These are phyloP conservation scores for Hirtodrosophila duncani DNA, from an alignment of 2,888 invertebrate genomes.

Conservation along the genomic window DNA sequence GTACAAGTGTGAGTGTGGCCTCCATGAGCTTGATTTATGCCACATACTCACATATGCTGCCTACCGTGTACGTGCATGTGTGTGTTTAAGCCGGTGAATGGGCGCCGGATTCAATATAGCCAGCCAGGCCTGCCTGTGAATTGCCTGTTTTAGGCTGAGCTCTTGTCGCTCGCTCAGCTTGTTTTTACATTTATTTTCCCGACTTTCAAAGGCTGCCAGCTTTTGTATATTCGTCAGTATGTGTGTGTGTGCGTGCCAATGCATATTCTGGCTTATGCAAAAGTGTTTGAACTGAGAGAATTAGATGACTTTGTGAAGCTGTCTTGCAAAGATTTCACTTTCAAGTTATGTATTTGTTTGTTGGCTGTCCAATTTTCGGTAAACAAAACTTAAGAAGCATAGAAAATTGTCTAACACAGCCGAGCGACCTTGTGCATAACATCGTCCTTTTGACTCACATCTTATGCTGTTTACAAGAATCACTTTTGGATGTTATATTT, in stretches of 20 bases:
- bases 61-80: constrained; percentile 25
- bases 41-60: constrained; percentile 44
- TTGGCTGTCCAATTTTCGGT: constrained; percentile 50
- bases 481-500: constrained; percentile 32
- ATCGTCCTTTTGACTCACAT: constrained; percentile 2
- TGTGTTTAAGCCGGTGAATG: constrained; percentile 64
- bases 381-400: constrained; percentile 45
- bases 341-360: constrained; percentile 53
- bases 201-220: constrained; percentile 43
- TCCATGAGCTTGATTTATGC: constrained; percentile 57
- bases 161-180: constrained; percentile 30
- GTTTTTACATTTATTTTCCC: constrained; percentile 54
- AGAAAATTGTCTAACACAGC: too few species aligned
- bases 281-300: constrained; percentile 55
- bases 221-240: constrained; percentile 20
- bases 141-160: constrained; percentile 56
- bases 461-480: constrained; percentile 10
- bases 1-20: constrained; percentile 17
- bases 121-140: constrained; percentile 49
- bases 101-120: constrained; percentile 60
- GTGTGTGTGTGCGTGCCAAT: constrained; percentile 7
- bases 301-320: constrained; percentile 51
- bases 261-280: constrained; percentile 27
- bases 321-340: constrained; percentile 41
- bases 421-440: constrained; percentile 31